phyloP scores from a whole-genome alignment of 2,888 invertebrate species.

The Drosophila ustulata region DNA sequence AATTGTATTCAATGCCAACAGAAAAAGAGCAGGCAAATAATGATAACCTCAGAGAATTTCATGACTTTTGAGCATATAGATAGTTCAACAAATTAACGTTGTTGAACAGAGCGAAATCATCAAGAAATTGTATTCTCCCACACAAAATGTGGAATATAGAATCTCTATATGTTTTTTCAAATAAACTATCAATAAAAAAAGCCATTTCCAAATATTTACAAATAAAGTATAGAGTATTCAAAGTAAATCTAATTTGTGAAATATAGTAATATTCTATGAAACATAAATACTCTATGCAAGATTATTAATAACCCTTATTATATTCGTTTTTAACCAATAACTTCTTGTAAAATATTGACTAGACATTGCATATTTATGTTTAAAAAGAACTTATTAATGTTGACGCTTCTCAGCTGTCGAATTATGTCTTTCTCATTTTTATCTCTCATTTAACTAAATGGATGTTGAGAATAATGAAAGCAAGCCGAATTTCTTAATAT shows the following conservation, averaged over 20 bases:
- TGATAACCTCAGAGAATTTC: neutral
- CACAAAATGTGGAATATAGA: neutral
- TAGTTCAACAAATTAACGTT: neutral
- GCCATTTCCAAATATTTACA: neutral
- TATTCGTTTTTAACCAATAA: too few species aligned
- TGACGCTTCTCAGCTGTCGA: too few species aligned
- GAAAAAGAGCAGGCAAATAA: neutral
- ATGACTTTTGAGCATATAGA: neutral
- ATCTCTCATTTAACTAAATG: too few species aligned
- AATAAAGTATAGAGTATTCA: neutral
- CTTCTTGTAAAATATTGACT: too few species aligned
- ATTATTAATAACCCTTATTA: too few species aligned
- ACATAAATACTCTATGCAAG: too few species aligned
- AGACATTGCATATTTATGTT: too few species aligned
- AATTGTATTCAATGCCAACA: constrained; percentile 12
- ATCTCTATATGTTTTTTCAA: neutral
- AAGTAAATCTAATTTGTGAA: neutral
- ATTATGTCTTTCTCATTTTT: too few species aligned
- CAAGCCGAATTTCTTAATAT: too few species aligned
- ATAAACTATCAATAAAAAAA: neutral
- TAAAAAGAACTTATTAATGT: too few species aligned
- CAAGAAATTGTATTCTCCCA: neutral
- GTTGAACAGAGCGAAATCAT: neutral
- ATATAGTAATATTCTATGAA: neutral
- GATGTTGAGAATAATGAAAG: too few species aligned